Percentiles rank a stretch among this genome's conserved stretches.
These are phyloP conservation scores for Chitala chitala DNA, from an alignment of 2,113 vertebrate genomes.

Conservation along the genomic window DNA sequence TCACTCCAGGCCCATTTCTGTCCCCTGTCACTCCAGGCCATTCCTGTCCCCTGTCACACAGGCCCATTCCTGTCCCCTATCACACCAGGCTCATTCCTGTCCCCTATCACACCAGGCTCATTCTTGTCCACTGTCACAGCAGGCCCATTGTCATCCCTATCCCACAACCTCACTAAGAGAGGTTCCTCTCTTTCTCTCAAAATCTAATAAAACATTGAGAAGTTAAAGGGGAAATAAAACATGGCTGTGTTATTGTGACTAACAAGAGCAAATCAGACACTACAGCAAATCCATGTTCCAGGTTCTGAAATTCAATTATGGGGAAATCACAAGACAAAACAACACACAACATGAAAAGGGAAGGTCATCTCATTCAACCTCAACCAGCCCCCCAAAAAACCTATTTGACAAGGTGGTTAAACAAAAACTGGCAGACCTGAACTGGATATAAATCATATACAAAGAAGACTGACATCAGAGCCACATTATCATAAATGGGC, in stretches of 20 bases:
- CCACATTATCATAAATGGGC: constrained; percentile 34
- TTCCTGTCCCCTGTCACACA: no score
- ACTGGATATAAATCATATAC: background rate
- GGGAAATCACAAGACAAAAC: constrained; percentile 14
- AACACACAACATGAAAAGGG: constrained; percentile 22
- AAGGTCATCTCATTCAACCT: background rate
- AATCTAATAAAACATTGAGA: constrained; percentile 28
- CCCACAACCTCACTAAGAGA: background rate
- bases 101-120: no score
- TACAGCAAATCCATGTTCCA: constrained; percentile 12
- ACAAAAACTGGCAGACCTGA: background rate
- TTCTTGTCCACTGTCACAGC: background rate
- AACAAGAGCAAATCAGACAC: constrained; percentile 12
- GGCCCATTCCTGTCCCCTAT: no score
- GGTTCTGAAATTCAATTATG: constrained; percentile 31
- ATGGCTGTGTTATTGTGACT: constrained; percentile 7
- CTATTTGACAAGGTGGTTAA: background rate
- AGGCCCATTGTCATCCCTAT: background rate
- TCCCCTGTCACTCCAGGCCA: no score
- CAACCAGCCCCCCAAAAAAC: background rate
- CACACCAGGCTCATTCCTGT: no score
- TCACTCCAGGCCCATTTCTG: no score
- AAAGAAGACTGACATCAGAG: constrained; percentile 24
- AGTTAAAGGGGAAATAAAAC: constrained; percentile 24
- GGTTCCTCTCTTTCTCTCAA: background rate